phyloP scores from a whole-genome alignment of 2,888 invertebrate species.

The Belgica antarctica region DNA sequence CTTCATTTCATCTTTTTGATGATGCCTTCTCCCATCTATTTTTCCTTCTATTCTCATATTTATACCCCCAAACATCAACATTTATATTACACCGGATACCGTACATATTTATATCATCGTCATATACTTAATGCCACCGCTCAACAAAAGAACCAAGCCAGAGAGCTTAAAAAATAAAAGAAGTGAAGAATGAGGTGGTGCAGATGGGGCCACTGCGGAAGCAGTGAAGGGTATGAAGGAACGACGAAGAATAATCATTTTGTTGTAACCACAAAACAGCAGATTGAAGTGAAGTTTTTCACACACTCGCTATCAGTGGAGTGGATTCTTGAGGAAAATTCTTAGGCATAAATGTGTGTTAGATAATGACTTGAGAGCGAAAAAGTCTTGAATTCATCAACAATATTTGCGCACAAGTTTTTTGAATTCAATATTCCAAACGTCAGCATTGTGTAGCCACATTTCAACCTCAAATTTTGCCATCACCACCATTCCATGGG shows the following conservation, averaged over 20 bases:
- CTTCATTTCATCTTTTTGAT: not conserved
- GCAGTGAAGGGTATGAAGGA: not conserved
- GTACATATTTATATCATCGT: slow-evolving; percentile 25
- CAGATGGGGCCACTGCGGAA: no score
- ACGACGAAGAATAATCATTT: slow-evolving; percentile 24
- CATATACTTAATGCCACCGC: slow-evolving; percentile 10
- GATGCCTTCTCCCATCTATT: not conserved
- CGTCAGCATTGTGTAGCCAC: no score
- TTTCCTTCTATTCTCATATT: not conserved
- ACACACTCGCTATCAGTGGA: not conserved
- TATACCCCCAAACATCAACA: slow-evolving; percentile 5
- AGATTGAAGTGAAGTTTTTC: slow-evolving; percentile 26
- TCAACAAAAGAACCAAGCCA: not conserved
- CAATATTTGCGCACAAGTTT: no score
- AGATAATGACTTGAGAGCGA: slow-evolving; percentile 6
- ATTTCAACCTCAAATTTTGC: no score
- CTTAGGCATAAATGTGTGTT: not conserved
- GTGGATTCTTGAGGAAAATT: no score
- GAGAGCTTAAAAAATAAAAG: slow-evolving; percentile 8
- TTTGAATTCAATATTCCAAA: no score
- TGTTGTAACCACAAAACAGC: slow-evolving; percentile 16
- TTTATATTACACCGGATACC: slow-evolving; percentile 21
- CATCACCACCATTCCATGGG: no score
- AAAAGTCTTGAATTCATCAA: no score
- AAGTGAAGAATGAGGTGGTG: not conserved